Evolutionary conservation across 2,797 vertebrate species (phyloP).

Genomic region (Enteromius anoplus): DNA sequence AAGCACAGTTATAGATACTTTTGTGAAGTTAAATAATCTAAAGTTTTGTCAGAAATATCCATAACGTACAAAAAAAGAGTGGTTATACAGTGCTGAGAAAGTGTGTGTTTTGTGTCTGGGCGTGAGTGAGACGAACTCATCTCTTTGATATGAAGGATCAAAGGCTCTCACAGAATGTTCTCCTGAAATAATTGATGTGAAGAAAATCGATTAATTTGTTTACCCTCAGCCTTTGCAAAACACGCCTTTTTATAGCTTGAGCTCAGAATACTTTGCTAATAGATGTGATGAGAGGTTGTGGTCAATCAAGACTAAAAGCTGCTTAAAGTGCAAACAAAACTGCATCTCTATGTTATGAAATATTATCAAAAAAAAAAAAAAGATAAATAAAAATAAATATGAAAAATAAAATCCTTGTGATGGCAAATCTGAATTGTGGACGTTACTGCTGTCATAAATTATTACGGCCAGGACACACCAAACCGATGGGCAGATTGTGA

Average conservation of each 20-base stretch:
- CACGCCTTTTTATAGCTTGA: slow-evolving; percentile 7
- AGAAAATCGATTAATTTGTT: slow-evolving; percentile 66
- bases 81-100: slow-evolving; percentile 15
- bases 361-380: too few relatives aligned
- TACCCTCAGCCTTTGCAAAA: slow-evolving; percentile 45
- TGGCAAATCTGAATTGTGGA: background rate
- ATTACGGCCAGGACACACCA: too few relatives aligned
- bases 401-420: background rate
- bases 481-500: too few relatives aligned
- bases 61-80: background rate
- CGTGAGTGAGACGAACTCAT: slow-evolving; percentile 6
- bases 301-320: slow-evolving; percentile 21
- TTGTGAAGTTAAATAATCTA: background rate
- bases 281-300: slow-evolving; percentile 25
- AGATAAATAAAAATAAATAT: too few relatives aligned
- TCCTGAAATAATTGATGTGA: slow-evolving; percentile 58
- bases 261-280: slow-evolving; percentile 34
- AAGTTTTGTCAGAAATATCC: slow-evolving; percentile 34
- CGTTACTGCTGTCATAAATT: background rate
- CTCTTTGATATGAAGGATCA: slow-evolving; percentile 70
- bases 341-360: background rate
- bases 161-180: slow-evolving; percentile 60
- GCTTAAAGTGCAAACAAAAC: background rate
- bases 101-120: slow-evolving; percentile 4
- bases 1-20: background rate